These are phyloP conservation scores for Centruroides sculpturatus DNA, from an alignment of 1,140 invertebrate species.

Conservation along the genomic window DNA sequence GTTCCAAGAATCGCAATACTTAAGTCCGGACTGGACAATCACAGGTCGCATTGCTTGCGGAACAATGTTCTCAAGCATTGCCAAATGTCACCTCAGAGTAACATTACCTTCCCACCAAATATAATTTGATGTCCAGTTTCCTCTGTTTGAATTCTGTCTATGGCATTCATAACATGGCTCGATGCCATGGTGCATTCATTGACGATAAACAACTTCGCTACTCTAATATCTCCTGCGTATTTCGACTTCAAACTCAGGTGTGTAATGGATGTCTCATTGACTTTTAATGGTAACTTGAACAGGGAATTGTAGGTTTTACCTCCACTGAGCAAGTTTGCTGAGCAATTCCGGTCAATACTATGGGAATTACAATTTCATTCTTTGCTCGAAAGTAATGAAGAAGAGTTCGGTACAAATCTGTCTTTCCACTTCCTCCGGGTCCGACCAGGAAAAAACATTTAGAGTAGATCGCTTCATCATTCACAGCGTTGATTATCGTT, in stretches of 20 bases:
- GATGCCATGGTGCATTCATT: neutral
- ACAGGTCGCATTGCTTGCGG: neutral
- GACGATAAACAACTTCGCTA: neutral
- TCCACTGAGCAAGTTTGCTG: neutral
- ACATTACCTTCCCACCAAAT: neutral
- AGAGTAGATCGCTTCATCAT: neutral
- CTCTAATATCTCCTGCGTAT: neutral
- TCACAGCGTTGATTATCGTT: neutral
- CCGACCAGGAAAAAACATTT: neutral
- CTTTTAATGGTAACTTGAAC: neutral
- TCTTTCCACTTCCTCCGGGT: neutral
- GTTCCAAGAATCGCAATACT: too few species aligned
- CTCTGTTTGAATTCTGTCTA: neutral
- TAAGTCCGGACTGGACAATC: neutral
- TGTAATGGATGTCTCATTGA: neutral
- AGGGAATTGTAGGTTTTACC: neutral
- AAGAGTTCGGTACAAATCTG: neutral
- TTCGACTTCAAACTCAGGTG: neutral
- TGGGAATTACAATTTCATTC: neutral
- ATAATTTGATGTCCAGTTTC: neutral
- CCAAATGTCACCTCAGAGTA: neutral
- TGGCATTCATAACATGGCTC: neutral
- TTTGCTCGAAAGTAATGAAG: neutral
- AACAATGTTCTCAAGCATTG: neutral
- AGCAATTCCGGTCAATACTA: conserved; percentile 3